phyloP scores from a whole-genome alignment of 2,888 invertebrate species.

The Caenorhabditis japonica region DNA sequence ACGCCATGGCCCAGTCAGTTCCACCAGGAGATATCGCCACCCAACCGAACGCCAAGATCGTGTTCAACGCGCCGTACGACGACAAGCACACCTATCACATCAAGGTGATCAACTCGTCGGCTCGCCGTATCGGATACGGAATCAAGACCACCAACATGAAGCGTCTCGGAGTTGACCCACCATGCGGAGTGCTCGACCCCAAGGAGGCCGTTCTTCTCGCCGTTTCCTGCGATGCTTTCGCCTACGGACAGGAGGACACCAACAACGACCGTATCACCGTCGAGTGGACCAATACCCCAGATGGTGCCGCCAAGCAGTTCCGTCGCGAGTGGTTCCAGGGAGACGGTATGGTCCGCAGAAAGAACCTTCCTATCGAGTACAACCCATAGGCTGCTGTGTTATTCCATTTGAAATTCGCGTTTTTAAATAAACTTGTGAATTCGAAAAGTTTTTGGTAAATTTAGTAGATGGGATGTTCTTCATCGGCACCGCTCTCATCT shows the following conservation, averaged over 20 bases:
- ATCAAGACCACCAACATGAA: constrained; percentile 74
- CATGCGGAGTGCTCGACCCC: constrained; percentile 72
- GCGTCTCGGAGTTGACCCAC: constrained; percentile 70
- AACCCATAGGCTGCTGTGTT: constrained; percentile 52
- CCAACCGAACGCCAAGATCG: constrained; percentile 67
- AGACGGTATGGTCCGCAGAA: constrained; percentile 67
- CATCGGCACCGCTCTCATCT: too few species aligned
- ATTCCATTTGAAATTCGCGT: too few species aligned
- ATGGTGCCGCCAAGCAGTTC: constrained; percentile 66
- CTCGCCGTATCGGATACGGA: constrained; percentile 70
- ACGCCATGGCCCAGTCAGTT: constrained; percentile 67
- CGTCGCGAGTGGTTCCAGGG: constrained; percentile 71
- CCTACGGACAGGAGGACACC: constrained; percentile 64
- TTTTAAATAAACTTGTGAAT: too few species aligned
- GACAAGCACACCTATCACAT: constrained; percentile 70
- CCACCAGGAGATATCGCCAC: constrained; percentile 68
- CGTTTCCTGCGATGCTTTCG: constrained; percentile 73
- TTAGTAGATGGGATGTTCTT: too few species aligned
- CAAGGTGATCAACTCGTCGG: constrained; percentile 61
- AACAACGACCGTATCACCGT: constrained; percentile 70
- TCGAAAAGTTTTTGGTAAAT: too few species aligned
- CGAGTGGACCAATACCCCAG: constrained; percentile 69
- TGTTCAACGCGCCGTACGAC: constrained; percentile 72
- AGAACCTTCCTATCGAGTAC: constrained; percentile 63
- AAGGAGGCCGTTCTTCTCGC: constrained; percentile 70